Percentiles rank a stretch among this genome's conserved stretches.
phyloP scores from a whole-genome alignment of 2,797 vertebrate species.

The Capromys pilorides region DNA sequence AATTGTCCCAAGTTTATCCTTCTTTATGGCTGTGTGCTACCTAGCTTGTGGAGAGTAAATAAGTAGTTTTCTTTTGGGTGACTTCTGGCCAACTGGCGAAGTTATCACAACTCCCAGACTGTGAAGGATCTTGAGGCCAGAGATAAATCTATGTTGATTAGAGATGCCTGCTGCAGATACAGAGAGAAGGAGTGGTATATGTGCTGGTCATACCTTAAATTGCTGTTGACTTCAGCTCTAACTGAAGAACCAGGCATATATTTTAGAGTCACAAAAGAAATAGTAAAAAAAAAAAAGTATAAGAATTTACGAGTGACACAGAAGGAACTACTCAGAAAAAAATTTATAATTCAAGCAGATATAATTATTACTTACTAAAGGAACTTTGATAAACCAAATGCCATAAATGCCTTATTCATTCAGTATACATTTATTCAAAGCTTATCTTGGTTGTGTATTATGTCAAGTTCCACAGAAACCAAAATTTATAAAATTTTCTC shows the following conservation, averaged over 20 bases:
- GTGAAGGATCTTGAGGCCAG: not conserved
- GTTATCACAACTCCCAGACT: not conserved
- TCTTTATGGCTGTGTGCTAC: not conserved
- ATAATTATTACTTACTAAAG: not conserved
- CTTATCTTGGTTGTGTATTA: not conserved
- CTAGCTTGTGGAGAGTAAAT: not conserved
- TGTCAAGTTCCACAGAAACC: not conserved
- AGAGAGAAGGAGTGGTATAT: not conserved
- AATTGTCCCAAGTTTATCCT: not conserved
- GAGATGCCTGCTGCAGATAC: not conserved
- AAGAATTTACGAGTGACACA: not conserved
- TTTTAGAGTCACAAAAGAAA: conserved; percentile 5
- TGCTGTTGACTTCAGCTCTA: not conserved
- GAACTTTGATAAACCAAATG: not conserved
- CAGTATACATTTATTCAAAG: not conserved
- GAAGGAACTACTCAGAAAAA: not conserved
- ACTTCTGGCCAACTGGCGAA: not conserved
- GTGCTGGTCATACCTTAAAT: not conserved
- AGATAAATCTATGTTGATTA: not conserved
- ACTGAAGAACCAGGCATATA: not conserved
- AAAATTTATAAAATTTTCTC: not conserved
- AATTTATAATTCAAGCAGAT: conserved; percentile 45
- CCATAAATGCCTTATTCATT: not conserved
- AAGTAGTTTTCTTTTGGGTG: not conserved
- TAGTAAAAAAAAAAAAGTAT: not conserved